Base-by-base conservation (phyloP, 2,113 vertebrate genomes). In the Hoplias malabaricus region DNA sequence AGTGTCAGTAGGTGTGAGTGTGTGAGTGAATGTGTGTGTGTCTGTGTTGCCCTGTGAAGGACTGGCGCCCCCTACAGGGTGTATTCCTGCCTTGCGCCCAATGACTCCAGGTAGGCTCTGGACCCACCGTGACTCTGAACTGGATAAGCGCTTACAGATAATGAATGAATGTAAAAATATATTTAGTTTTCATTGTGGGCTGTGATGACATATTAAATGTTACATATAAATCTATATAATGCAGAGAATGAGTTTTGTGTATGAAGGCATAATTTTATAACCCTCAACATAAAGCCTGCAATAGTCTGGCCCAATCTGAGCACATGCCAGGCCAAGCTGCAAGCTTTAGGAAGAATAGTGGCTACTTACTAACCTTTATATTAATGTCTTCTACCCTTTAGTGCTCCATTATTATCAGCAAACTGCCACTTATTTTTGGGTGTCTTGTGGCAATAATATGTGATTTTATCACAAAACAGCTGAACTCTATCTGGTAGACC, bases 381-480 rank as follows among this genome's bases (percentile, higher is more conserved):
- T 74, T 48, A 14, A 36, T 31, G 33, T 21, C 5, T 8, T 27
- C 8, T 10, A 16, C 27, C 23, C 25, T 25, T 14, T 23, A 21
- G 9, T 29, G 12, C 54, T 38, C 53, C 33, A 72, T 6, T 9
- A 72, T 42, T 27, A 56, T 43, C 19, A 62, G 56, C n/a, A 63
- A 63, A 10, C n/a, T 33, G 21, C n/a, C 59, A n/a, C 43, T 65
- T 21, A 14, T 42, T n/a, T 36, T 66, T 36, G 54, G 59, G 42
- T 19, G 43, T 21, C 25, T 43, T n/a, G 33, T 31, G 9, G 36
- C 31, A 23, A 13, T 43, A 69, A 25, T 43, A 33, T 43, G 53
- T 48, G 65, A 4, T n/a, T 77, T 67, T 23, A 42, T 77, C 48
- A 69, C 38, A 77, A 54, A 42, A 25, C 46, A 63, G 40, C 38